Evolutionary conservation across 2,113 vertebrate species (phyloP).

Genomic region (Pseudonaja textilis): DNA sequence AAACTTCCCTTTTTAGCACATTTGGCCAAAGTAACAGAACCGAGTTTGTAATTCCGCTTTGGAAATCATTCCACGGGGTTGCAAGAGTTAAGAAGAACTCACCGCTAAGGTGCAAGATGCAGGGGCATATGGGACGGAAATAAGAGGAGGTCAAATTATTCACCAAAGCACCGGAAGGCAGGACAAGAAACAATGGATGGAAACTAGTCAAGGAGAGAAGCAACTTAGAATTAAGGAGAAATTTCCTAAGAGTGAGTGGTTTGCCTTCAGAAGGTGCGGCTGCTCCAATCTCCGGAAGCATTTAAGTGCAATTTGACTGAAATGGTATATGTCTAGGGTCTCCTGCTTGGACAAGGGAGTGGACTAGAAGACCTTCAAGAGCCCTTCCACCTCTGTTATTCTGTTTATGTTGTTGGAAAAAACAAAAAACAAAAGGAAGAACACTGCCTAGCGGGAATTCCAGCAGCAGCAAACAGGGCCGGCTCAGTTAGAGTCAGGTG

Average conservation of each 20-base stretch:
- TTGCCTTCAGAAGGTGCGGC: not conserved
- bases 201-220: not conserved
- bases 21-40: not conserved
- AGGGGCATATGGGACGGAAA: not conserved
- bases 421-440: not conserved
- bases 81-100: not conserved
- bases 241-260: not conserved
- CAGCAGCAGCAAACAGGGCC: fast-evolving
- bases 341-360: not conserved
- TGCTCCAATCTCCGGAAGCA: not conserved
- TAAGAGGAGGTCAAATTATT: not conserved
- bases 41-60: not conserved
- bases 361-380: not conserved
- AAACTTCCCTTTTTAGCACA: not conserved
- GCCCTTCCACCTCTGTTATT: not conserved
- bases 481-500: fast-evolving
- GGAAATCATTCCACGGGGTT: not conserved
- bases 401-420: not conserved
- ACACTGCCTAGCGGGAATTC: fast-evolving
- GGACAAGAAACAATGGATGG: not conserved
- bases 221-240: not conserved
- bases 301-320: not conserved
- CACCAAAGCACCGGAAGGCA: not conserved
- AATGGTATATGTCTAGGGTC: not conserved
- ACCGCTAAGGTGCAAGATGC: fast-evolving